Evolutionary conservation across 2,888 invertebrate species (phyloP), one percentile per base, ranked within the genome.

Genomic region (Neoascia interrupta): DNA sequence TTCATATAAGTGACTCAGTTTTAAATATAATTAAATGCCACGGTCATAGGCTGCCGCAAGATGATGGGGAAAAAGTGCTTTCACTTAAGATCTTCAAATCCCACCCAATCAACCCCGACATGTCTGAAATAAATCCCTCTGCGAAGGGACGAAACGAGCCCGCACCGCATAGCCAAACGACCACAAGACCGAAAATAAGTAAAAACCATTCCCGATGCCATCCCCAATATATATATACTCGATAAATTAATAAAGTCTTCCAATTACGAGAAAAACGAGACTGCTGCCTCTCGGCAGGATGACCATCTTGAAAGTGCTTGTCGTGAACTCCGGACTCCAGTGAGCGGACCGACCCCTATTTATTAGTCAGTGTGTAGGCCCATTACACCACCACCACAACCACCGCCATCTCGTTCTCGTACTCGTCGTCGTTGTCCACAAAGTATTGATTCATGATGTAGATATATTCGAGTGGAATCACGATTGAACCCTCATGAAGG

Each of bases 201-300:
- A 58, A 58, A 45, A 26, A 23, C 4, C 19, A 34, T 64, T 45
- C 28, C 15, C 26, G 18, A 37, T 39, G 15, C 37, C 56, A 37
- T 31, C 8, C 8, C 47, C 56, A 18, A 8, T 23, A 39, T 31
- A 26, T 5, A 36, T 58, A 66, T 56, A 51, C 43, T 45, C 58
- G 60, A 72, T 79, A 79, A 79, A 72, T 73, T 79, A 79, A 73
- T 79, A 79, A 79, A 72, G 54, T 43, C 66, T 61, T 72, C 73
- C 72, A 73, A 60, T 66, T 73, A 72, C 79, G 51, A 61, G 72
- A 73, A 60, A 61, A 68, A 72, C 79, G 51, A 61, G 72, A 21
- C 56, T 51, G 34, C 72, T 45, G 31, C 72, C 41, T 54, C 58
- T 53, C 37, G 60, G 58, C 51, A 34, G 45, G 45, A 58, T 70